Conservation (phyloP, 1,140 invertebrate genomes). For the Drosophila repletoides region DNA sequence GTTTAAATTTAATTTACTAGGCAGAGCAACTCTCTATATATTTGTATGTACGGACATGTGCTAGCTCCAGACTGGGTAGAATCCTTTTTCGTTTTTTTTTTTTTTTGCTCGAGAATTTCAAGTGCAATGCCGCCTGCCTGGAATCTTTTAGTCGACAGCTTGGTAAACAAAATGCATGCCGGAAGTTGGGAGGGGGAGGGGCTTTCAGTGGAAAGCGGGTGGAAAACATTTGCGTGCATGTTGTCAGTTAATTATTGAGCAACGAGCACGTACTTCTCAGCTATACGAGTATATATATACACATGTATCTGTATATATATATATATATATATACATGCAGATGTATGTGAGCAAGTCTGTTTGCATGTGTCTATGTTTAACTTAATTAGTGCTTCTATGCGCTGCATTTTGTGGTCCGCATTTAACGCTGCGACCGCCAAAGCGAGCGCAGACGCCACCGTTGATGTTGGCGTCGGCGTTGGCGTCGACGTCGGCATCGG, state of each 20-base stretch:
- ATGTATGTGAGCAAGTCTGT: constrained; percentile 44
- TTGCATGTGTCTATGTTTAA: constrained; percentile 76
- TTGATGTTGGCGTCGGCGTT: neutral
- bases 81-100: constrained; percentile 10
- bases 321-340: constrained; percentile 2
- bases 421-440: constrained; percentile 67
- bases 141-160: constrained; percentile 32
- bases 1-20: constrained; percentile 46
- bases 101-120: constrained; percentile 44
- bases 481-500: neutral
- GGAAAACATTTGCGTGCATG: constrained; percentile 62
- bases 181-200: neutral
- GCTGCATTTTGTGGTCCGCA: constrained; percentile 73
- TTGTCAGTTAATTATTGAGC: constrained; percentile 76
- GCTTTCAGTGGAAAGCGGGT: constrained; percentile 7
- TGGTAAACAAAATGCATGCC: constrained; percentile 43
- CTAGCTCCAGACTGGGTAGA: no score
- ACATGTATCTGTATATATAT: constrained; percentile 14
- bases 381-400: constrained; percentile 73
- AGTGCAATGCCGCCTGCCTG: constrained; percentile 59
- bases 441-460: constrained; percentile 8
- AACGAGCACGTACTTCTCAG: constrained; percentile 60
- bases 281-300: constrained; percentile 1
- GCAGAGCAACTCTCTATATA: constrained; percentile 10
- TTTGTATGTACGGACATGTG: no score